Evolutionary conservation across 1,140 invertebrate species (phyloP).

Genomic region (Idris sp.): DNA sequence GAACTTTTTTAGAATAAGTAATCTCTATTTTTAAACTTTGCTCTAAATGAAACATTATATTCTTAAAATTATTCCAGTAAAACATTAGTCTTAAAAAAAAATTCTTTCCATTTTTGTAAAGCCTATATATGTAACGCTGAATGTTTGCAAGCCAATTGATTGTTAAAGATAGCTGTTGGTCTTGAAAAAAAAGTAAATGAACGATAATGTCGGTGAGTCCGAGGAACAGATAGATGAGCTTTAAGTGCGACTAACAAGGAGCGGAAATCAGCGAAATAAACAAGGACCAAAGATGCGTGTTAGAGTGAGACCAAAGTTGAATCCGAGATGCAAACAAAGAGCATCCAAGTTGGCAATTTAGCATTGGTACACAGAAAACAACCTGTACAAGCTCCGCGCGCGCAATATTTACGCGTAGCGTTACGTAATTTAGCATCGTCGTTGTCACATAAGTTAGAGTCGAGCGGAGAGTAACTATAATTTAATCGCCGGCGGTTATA

Average conservation of each 20-base stretch:
- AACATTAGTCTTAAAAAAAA: no score
- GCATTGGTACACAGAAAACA: slow-evolving; percentile 62
- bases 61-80: no score
- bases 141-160: slow-evolving; percentile 36
- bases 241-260: background rate
- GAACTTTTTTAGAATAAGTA: no score
- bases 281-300: slow-evolving; percentile 44
- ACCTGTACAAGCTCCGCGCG: slow-evolving; percentile 54
- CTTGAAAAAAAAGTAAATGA: slow-evolving; percentile 40
- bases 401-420: slow-evolving; percentile 63
- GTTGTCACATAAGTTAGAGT: slow-evolving; percentile 64
- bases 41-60: slow-evolving; percentile 36
- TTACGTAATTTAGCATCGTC: slow-evolving; percentile 64
- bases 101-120: no score
- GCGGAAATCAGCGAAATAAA: background rate
- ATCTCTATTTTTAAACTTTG: no score
- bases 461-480: slow-evolving; percentile 59
- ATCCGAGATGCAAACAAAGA: slow-evolving; percentile 41
- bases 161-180: slow-evolving; percentile 29
- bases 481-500: slow-evolving; percentile 63
- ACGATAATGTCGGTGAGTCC: slow-evolving; percentile 43
- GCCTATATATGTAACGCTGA: no score
- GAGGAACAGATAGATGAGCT: slow-evolving; percentile 4
- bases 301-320: slow-evolving; percentile 14
- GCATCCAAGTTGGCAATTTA: slow-evolving; percentile 54